Evolutionary conservation across 2,797 vertebrate genomes (phyloP).

Genomic region (Channa striata): DNA sequence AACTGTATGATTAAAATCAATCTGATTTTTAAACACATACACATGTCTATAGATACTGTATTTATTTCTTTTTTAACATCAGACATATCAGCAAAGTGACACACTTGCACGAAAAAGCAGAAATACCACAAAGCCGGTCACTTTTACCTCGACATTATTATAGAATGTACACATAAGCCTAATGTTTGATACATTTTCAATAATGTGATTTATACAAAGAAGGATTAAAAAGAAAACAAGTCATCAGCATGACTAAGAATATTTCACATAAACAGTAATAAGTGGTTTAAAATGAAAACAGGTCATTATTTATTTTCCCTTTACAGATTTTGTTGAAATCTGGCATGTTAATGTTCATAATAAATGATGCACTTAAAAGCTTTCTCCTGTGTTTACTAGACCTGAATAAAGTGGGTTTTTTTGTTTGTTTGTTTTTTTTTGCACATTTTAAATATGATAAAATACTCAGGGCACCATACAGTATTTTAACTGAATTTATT

Average conservation of each 20-base stretch:
- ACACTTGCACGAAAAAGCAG: conserved; percentile 35
- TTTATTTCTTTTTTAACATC: conserved; percentile 16
- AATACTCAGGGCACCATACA: neutral
- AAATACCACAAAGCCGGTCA: conserved; percentile 45
- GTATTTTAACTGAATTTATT: neutral
- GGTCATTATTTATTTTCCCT: conserved; percentile 15
- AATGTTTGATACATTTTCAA: conserved; percentile 47
- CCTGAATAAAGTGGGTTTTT: neutral
- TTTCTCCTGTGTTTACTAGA: conserved; percentile 6
- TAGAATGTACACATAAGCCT: conserved; percentile 18
- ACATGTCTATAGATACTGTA: conserved; percentile 17
- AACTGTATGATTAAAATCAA: conserved; percentile 27
- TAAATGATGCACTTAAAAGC: neutral
- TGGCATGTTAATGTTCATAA: conserved; percentile 16
- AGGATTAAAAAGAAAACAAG: conserved; percentile 17
- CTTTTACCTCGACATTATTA: conserved; percentile 36
- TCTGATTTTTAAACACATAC: conserved; percentile 21
- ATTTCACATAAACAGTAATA: conserved; percentile 30
- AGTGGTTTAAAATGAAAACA: conserved; percentile 12
- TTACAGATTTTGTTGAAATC: conserved; percentile 28
- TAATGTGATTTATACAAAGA: conserved; percentile 35
- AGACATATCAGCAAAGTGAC: conserved; percentile 32
- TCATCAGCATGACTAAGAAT: conserved; percentile 14
- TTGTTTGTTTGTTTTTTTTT: conserved; percentile 1
- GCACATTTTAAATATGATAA: conserved; percentile 23